phyloP scores from a whole-genome alignment of 2,888 invertebrate genomes.

The Euplagia quadripunctaria region DNA sequence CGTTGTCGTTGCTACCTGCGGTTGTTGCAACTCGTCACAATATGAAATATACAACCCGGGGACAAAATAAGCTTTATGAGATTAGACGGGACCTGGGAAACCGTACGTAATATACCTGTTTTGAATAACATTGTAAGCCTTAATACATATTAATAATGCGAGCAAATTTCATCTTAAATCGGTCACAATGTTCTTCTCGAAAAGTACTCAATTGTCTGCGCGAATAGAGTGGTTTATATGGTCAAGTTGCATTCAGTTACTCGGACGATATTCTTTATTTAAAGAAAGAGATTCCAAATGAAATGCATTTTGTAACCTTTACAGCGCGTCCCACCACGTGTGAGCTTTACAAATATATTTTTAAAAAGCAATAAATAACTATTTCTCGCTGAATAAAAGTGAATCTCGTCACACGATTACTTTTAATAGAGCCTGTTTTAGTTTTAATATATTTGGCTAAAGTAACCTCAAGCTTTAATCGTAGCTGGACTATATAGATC shows the following conservation, averaged over 20 bases:
- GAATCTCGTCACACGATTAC: neutral
- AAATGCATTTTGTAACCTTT: no score
- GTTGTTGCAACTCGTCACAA: slow-evolving; percentile 57
- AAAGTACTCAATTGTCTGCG: neutral
- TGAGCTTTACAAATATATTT: neutral
- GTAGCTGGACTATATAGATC: neutral
- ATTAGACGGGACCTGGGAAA: slow-evolving; percentile 63
- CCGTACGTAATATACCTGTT: slow-evolving; percentile 38
- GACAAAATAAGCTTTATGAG: slow-evolving; percentile 70
- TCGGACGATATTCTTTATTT: no score
- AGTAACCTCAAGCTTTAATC: neutral
- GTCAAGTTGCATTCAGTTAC: neutral
- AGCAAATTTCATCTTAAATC: neutral
- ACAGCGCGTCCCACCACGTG: neutral
- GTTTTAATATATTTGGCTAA: neutral
- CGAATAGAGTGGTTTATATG: neutral
- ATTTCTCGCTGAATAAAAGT: neutral
- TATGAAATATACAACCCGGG: slow-evolving; percentile 55
- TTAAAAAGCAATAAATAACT: neutral
- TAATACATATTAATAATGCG: slow-evolving; percentile 3
- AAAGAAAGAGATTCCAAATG: no score
- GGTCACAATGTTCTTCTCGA: neutral
- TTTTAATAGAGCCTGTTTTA: neutral
- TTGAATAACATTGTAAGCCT: slow-evolving; percentile 28
- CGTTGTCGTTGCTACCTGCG: slow-evolving; percentile 42